Base-by-base conservation (phyloP, 2,797 vertebrate species). In the Sebastes oblongus region DNA sequence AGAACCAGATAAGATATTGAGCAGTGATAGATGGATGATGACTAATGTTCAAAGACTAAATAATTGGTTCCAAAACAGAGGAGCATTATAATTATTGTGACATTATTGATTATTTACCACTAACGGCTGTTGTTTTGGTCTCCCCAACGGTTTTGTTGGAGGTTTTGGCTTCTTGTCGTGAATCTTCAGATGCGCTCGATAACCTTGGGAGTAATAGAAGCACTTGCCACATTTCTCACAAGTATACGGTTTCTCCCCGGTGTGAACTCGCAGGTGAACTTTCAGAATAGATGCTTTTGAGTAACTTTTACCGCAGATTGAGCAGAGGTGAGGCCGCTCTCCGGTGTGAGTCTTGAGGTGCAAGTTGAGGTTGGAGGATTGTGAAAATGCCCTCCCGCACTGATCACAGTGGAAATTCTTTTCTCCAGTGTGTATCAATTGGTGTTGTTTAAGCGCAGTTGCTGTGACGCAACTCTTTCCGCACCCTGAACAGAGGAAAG, bases 261-360 rank as follows among this genome's bases (percentile, higher is more conserved):
- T 86, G 83, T 91, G 91, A 84, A 86, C 86, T 22, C 81, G 58
- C 56, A 86, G 64, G 27, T 92, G 91, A 61, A 83, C 83, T 72
- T 86, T 90, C 18, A 91, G 89, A 1, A 27, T 34, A 3, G 34
- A 59, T 3, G 86, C 80, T 46, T 61, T 83, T 42, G 83, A 83
- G 75, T 86, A 92, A n/a, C 89, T 86, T 75, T 90, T 91, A 10
- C 90, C 88, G 27, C 90, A 93, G 74, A 90, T 56, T 0, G 86
- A 85, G 74, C 90, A 93, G 61, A 90, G 86, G 62, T 86, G 78
- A 12, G 87, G 75, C 8, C 82, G 76, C 42, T 84, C 85, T 42
- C 82, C 73, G 0, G 76, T 87, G 80, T 90, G 89, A 4, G 86
- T 87, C 42, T 69, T 77, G n/a, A 85, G 55, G 72, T 91, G 89